Percentiles rank a stretch among this genome's conserved stretches.
Evolutionary conservation across 2,113 vertebrate species (phyloP).

Genomic region (Nothocercus nigrocapillus): DNA sequence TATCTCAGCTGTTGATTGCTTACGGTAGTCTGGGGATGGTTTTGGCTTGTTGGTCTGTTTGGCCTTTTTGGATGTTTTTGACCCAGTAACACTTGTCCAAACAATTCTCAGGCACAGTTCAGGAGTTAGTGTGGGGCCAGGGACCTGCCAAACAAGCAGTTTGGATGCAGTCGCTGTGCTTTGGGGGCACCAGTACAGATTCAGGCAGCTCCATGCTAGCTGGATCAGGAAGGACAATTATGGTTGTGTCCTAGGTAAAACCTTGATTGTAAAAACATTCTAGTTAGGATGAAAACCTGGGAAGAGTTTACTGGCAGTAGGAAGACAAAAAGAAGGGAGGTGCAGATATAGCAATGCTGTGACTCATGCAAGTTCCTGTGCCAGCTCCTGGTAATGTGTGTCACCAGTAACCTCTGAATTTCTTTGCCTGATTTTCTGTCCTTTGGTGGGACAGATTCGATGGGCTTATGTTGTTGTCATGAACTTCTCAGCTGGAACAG

Average conservation of each 20-base stretch:
- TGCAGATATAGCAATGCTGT: not conserved
- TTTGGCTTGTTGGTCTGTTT: not conserved
- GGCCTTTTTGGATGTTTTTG: not conserved
- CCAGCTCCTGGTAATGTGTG: not conserved
- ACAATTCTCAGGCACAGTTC: not conserved
- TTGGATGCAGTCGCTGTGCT: fast-evolving
- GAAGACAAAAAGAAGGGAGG: not conserved
- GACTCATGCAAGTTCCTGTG: not conserved
- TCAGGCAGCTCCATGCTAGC: not conserved
- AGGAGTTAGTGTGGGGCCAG: fast-evolving
- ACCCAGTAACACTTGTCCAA: not conserved
- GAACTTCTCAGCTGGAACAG: not conserved
- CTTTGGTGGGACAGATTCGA: not conserved
- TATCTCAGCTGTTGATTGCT: fast-evolving
- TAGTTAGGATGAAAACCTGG: not conserved
- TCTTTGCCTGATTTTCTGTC: not conserved
- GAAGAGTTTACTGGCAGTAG: not conserved
- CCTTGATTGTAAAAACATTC: not conserved
- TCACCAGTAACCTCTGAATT: not conserved
- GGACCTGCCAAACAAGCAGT: fast-evolving
- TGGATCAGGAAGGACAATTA: not conserved
- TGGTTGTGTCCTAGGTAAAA: not conserved
- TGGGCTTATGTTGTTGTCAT: not conserved
- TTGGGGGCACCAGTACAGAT: not conserved
- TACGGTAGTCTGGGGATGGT: not conserved